Evolutionary conservation across 1,140 invertebrate genomes (phyloP).

Genomic region (Trichonephila clavata): DNA sequence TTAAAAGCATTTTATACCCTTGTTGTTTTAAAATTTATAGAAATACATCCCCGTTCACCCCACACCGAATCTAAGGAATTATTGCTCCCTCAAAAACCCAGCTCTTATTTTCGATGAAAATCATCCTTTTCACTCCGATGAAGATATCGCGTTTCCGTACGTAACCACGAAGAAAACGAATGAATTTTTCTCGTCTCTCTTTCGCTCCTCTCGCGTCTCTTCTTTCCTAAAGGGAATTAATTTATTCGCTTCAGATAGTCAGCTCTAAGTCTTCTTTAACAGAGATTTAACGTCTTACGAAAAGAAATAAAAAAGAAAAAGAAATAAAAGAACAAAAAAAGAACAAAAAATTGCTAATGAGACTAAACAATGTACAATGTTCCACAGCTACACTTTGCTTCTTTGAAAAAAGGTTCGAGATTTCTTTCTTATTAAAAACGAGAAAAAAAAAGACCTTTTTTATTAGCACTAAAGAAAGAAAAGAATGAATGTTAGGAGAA

Average conservation of each 20-base stretch:
- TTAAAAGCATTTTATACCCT: background rate
- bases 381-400: background rate
- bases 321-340: background rate
- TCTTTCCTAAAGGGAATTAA: slow-evolving; percentile 16
- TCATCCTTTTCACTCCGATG: background rate
- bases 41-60: background rate
- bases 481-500: background rate
- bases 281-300: background rate
- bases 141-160: background rate
- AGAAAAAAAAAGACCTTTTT: background rate
- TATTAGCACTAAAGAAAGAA: background rate
- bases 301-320: background rate
- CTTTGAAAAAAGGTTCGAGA: background rate
- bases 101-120: background rate
- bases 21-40: background rate
- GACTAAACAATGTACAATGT: slow-evolving; percentile 13
- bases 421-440: background rate
- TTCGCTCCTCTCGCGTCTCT: background rate
- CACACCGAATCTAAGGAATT: background rate
- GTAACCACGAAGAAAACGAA: background rate
- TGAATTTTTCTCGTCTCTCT: background rate
- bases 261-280: slow-evolving; percentile 28
- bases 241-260: slow-evolving; percentile 27
- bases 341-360: slow-evolving; percentile 41
- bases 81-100: background rate